Evolutionary conservation across 2,797 vertebrate genomes (phyloP).

Genomic region (Potorous gilbertii): DNA sequence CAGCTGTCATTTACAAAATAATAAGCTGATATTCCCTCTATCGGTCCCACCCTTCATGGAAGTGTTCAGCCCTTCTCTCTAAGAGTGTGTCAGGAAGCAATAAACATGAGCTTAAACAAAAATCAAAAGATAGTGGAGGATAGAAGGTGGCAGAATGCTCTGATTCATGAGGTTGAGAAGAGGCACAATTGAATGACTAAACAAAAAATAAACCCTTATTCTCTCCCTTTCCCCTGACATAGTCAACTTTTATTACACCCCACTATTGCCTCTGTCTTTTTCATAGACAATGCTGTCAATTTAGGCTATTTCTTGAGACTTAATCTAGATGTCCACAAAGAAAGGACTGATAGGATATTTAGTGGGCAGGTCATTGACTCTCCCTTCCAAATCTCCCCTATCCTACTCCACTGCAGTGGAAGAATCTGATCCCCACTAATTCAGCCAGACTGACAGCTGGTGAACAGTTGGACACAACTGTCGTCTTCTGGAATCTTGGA

Average conservation of each 20-base stretch:
- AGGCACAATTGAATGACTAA: background rate
- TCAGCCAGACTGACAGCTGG: conserved; percentile 70
- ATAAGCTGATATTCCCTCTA: background rate
- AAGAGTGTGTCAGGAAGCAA: background rate
- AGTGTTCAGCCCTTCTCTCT: no score
- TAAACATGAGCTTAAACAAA: background rate
- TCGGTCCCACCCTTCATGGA: background rate
- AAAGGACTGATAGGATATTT: background rate
- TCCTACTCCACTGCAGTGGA: conserved; percentile 40
- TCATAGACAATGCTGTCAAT: background rate
- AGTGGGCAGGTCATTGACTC: conserved; percentile 11
- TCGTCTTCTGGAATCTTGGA: conserved; percentile 62
- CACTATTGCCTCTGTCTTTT: background rate
- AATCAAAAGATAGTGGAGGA: background rate
- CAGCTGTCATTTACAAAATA: background rate
- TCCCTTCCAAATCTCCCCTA: background rate
- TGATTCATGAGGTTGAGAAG: background rate
- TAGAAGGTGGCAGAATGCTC: background rate
- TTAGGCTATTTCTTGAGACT: conserved; percentile 56
- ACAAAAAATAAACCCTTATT: background rate
- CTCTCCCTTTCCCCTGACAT: background rate
- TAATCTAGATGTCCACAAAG: background rate
- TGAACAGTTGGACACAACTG: conserved; percentile 71
- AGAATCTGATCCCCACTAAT: background rate
- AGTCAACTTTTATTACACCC: background rate